Percentiles rank a stretch among this genome's conserved stretches.
phyloP scores from a whole-genome alignment of 2,888 invertebrate genomes.

The Nebria salina region DNA sequence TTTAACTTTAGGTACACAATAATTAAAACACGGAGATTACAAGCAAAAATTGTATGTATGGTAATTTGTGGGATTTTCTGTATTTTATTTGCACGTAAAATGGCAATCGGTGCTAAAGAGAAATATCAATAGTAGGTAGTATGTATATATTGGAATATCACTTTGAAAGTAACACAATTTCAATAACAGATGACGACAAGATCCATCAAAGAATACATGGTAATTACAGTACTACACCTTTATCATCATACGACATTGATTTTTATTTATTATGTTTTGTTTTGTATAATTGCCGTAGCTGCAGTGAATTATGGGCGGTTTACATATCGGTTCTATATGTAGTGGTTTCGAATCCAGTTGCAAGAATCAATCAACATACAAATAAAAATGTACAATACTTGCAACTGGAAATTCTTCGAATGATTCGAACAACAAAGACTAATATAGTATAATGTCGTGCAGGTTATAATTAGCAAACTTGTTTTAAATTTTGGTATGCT shows the following conservation, averaged over 20 bases:
- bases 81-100: conserved; percentile 27
- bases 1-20: conserved; percentile 45
- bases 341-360: background rate
- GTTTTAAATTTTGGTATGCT: conserved; percentile 42
- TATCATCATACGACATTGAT: background rate
- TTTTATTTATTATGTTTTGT: background rate
- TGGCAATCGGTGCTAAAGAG: conserved; percentile 32
- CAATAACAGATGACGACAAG: conserved; percentile 19
- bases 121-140: conserved; percentile 28
- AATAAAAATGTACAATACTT: background rate
- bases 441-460: background rate
- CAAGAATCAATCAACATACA: background rate
- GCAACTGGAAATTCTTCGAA: background rate
- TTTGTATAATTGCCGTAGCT: too few relatives aligned
- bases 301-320: too few relatives aligned
- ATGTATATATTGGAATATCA: background rate
- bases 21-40: conserved; percentile 45
- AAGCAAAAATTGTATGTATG: conserved; percentile 37
- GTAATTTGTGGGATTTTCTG: conserved; percentile 27
- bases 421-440: background rate
- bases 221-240: background rate
- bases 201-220: conserved; percentile 30
- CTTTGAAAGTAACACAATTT: conserved; percentile 20
- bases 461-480: background rate
- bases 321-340: too few relatives aligned